Evolutionary conservation across 2,113 vertebrate species (phyloP).

Genomic region (Chlorodrepanis virens): DNA sequence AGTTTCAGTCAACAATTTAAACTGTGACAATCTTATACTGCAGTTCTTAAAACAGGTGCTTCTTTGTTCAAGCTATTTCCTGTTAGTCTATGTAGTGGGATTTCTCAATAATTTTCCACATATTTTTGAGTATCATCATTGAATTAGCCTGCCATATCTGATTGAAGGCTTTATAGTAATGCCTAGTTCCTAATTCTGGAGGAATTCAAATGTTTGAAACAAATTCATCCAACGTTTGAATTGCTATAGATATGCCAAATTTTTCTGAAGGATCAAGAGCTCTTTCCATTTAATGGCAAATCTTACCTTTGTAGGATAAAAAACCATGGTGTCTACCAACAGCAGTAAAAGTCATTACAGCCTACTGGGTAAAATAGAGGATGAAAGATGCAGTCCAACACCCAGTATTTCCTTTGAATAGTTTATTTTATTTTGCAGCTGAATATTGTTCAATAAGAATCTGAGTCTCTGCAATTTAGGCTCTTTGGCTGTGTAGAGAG

Average conservation of each 20-base stretch:
- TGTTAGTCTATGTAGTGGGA: background rate
- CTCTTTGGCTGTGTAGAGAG: background rate
- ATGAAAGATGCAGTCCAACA: background rate
- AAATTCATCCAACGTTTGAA: background rate
- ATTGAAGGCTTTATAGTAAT: background rate
- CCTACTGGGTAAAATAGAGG: background rate
- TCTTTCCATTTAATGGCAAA: background rate
- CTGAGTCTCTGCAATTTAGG: background rate
- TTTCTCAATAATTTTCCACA: background rate
- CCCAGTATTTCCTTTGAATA: background rate
- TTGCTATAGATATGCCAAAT: background rate
- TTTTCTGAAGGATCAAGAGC: background rate
- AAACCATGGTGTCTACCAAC: background rate
- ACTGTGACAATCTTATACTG: conserved; percentile 3
- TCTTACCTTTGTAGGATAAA: background rate
- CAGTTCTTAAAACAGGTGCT: background rate
- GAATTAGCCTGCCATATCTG: background rate
- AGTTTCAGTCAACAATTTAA: conserved; percentile 24
- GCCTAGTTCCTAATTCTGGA: background rate
- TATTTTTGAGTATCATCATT: background rate
- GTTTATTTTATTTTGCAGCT: background rate
- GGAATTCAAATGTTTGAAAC: background rate
- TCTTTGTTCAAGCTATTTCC: background rate
- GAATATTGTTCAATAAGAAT: background rate
- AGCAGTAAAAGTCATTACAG: background rate